Evolutionary conservation across 2,888 invertebrate species (phyloP).

Genomic region (Drosophila stalkeri): DNA sequence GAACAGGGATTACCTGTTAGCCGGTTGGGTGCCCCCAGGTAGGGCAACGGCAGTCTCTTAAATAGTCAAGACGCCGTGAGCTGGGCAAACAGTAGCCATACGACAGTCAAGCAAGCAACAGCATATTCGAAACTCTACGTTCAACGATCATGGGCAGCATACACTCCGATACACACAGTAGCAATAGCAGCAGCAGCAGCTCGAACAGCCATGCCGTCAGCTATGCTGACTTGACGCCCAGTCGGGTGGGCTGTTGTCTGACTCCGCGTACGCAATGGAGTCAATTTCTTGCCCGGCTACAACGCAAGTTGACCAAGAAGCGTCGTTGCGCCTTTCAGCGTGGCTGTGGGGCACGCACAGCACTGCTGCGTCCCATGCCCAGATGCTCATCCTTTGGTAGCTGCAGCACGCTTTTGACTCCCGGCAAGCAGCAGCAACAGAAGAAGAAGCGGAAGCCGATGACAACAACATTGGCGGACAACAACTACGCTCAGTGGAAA

Average conservation of each 20-base stretch:
- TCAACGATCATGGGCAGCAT: constrained; percentile 44
- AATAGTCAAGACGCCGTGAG: neutral
- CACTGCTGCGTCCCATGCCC: constrained; percentile 67
- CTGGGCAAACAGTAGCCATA: constrained; percentile 25
- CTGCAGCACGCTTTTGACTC: constrained; percentile 50
- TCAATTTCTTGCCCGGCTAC: constrained; percentile 41
- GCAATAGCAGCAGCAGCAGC: neutral
- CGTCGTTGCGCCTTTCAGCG: constrained; percentile 25
- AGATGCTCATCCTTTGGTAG: constrained; percentile 68
- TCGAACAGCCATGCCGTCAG: constrained; percentile 10
- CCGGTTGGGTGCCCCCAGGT: neutral
- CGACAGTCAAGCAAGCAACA: constrained; percentile 29
- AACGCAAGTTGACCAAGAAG: constrained; percentile 28
- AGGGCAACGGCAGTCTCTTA: constrained; percentile 15
- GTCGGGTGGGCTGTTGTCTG: constrained; percentile 28
- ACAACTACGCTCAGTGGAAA: constrained; percentile 67
- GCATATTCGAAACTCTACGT: neutral
- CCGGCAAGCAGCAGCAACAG: constrained; percentile 6
- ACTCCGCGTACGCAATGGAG: constrained; percentile 22
- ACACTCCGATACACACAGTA: constrained; percentile 28
- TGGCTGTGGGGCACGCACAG: constrained; percentile 24
- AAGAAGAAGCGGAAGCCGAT: constrained; percentile 4
- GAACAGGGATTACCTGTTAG: constrained; percentile 1
- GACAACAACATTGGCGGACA: constrained; percentile 24
- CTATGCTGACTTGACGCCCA: constrained; percentile 14